phyloP scores from a whole-genome alignment of 2,113 vertebrate genomes.

The Tragelaphus imberbis region DNA sequence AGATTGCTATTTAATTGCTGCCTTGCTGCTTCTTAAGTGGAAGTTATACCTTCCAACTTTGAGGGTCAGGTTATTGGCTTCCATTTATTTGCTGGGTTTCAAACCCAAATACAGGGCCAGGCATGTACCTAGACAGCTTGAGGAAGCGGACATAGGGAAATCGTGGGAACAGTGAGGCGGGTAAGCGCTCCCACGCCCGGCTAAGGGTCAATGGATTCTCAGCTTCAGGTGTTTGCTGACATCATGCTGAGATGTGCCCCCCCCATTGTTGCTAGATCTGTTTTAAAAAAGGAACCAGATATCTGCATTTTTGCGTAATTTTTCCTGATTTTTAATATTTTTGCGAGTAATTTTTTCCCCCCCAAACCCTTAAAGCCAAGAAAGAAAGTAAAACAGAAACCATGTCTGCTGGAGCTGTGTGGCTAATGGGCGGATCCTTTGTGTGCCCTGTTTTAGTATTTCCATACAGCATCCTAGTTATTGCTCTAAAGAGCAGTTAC shows the following conservation, averaged over 20 bases:
- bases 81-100: neutral
- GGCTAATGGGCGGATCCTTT: neutral
- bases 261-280: neutral
- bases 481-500: neutral
- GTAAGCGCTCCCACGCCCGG: rapidly evolving
- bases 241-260: neutral
- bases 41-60: neutral
- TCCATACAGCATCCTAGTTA: neutral
- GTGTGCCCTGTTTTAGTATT: neutral
- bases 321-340: neutral
- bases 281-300: neutral
- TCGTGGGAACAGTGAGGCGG: neutral
- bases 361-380: neutral
- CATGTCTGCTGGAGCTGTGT: neutral
- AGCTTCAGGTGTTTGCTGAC: neutral
- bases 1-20: neutral
- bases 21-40: neutral
- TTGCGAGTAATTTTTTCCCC: neutral
- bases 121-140: neutral
- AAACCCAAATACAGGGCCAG: neutral
- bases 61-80: neutral
- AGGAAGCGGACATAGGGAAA: neutral
- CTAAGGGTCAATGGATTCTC: neutral
- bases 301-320: neutral
- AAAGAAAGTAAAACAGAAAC: neutral